Base-by-base conservation (phyloP, 53 echinoderm and acorn worm species). In the Henricia sp. region DNA sequence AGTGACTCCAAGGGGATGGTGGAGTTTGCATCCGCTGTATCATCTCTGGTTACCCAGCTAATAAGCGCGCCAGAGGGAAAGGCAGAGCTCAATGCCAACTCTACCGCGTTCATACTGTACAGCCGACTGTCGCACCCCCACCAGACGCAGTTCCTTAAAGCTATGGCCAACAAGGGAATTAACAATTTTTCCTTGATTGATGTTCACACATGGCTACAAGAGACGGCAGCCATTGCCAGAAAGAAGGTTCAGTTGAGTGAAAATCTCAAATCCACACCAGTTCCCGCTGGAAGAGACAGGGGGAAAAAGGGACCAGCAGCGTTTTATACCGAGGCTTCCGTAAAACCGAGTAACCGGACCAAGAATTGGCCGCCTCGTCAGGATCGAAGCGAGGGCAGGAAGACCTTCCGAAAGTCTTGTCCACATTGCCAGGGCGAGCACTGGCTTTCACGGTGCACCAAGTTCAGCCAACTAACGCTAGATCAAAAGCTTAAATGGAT, bases 81-180 rank as follows among this genome's bases (percentile, higher is more conserved):
- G 40, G 40, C 68, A 2, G 68, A 67, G 21, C 41, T 67, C 21
- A n/a, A 11, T 21, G 68, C 71, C 28, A 73, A 73, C 37, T 73
- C 74, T 0, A 73, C 74, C 3, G 74, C 74, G 21, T 73, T 53
- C 33, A 35, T 73, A 21, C 54, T 73, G 36, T 73, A 73, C 24
- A 23, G 54, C 55, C 52, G 74, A 52, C 74, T 73, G 17, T 73
- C 74, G n/a, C 35, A 32, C 19, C 0, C 53, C 3, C 74, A 73
- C 30, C 74, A 73, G 20, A 73, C 74, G 0, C 35, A 53, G 0
- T 73, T 73, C 55, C 37, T 73, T 37, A 53, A 40, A 2, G 23
- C 32, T 0, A 39, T 67, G 68, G 34, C 17, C n/a, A 24, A 2
- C 1, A 67, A 40, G 68, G 20, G 41, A 0, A 40, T 67, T 24